Percentiles rank a stretch among this genome's conserved stretches.
Conservation (phyloP, 2,888 invertebrate genomes). For the Coenonympha arcania region DNA sequence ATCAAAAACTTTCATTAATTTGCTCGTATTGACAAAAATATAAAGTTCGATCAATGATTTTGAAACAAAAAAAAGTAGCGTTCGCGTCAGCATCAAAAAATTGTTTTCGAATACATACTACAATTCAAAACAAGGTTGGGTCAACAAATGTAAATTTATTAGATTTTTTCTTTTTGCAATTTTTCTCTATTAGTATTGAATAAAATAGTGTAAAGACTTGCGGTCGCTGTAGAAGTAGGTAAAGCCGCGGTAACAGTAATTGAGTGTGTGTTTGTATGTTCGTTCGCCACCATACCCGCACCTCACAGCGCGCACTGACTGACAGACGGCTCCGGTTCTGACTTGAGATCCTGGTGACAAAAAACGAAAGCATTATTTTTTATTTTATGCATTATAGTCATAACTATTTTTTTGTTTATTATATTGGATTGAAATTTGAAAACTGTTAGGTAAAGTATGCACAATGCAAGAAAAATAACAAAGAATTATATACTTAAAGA, state of each 20-base stretch:
- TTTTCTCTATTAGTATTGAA: neutral
- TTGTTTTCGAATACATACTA: neutral
- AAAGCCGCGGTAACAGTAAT: neutral
- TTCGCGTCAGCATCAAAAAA: too few species aligned
- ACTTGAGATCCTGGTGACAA: conserved; percentile 19
- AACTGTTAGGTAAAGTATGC: too few species aligned
- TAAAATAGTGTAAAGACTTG: neutral
- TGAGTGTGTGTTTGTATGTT: neutral
- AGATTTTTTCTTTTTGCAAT: neutral
- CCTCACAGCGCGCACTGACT: conserved; percentile 42
- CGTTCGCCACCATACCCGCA: conserved; percentile 14
- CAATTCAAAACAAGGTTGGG: neutral
- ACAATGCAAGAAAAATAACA: too few species aligned
- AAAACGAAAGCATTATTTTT: too few species aligned
- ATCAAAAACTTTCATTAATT: too few species aligned
- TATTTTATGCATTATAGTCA: too few species aligned
- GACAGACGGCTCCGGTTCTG: conserved; percentile 21
- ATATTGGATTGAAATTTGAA: too few species aligned
- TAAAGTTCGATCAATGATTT: too few species aligned
- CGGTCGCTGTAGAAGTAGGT: neutral
- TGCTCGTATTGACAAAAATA: too few species aligned
- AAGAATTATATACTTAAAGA: too few species aligned
- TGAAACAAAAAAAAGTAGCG: too few species aligned
- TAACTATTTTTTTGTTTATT: too few species aligned
- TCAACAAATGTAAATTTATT: conserved; percentile 1